Percentiles rank a stretch among this genome's conserved stretches.
Conservation (phyloP, 2,888 invertebrate genomes). For the Athalia circularis region DNA sequence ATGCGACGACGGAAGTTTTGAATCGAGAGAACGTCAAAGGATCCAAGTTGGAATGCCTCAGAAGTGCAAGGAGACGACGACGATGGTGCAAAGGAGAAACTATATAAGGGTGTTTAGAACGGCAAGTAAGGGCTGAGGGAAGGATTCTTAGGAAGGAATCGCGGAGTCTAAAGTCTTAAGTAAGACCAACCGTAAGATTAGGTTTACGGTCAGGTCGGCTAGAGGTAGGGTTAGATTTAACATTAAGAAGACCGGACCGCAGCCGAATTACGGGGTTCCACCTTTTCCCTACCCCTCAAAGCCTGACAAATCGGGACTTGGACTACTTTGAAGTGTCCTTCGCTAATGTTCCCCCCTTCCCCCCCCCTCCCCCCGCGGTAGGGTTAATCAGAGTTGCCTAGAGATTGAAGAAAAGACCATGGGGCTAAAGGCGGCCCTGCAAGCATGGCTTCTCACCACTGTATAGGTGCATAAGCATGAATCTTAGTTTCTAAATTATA, state of each 20-base stretch:
- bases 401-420: constrained; percentile 34
- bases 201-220: constrained; percentile 42
- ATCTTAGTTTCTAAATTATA: background rate
- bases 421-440: constrained; percentile 41
- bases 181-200: constrained; percentile 46
- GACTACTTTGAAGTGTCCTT: constrained; percentile 64
- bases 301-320: constrained; percentile 65
- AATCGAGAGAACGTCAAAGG: background rate
- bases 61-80: constrained; percentile 26
- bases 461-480: too few species aligned
- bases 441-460: background rate
- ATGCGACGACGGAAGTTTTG: background rate
- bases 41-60: constrained; percentile 9
- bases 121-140: constrained; percentile 1
- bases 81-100: constrained; percentile 8
- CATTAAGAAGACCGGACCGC: constrained; percentile 48
- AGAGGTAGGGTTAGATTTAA: constrained; percentile 34
- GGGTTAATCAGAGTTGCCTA: constrained; percentile 62
- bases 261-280: constrained; percentile 26
- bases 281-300: constrained; percentile 49
- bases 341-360: constrained; percentile 18
- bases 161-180: constrained; percentile 45
- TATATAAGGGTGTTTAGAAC: background rate
- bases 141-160: constrained; percentile 39
- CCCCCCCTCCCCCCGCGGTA: constrained; percentile 56